A percentile compares a stretch with the other conserved stretches of the same genome.
Evolutionary conservation across 1,140 invertebrate species (phyloP).

Genomic region (Nephotettix cincticeps): DNA sequence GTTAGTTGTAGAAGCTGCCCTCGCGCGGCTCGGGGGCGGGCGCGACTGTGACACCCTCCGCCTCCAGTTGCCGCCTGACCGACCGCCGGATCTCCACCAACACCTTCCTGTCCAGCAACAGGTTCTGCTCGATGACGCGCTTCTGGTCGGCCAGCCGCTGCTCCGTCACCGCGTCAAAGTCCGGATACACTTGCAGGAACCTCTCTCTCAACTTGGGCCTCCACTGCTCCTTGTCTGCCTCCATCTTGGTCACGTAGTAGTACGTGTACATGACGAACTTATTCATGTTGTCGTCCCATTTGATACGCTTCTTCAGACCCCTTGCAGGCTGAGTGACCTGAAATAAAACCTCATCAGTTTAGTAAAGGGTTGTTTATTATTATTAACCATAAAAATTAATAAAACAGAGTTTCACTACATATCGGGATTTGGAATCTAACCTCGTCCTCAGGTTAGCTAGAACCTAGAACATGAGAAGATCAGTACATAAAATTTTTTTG

Average conservation of each 20-base stretch:
- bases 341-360: background rate
- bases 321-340: background rate
- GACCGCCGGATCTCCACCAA: background rate
- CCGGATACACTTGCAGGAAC: background rate
- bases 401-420: no score
- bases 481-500: no score
- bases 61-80: background rate
- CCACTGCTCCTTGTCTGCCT: background rate
- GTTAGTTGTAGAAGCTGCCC: background rate
- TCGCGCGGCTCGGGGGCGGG: background rate
- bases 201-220: background rate
- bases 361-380: no score
- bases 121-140: background rate
- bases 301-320: background rate
- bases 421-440: no score
- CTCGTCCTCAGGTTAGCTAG: no score
- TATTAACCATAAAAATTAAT: no score
- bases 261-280: background rate
- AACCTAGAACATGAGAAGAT: no score
- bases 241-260: background rate
- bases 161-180: background rate
- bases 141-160: background rate
- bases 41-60: background rate
- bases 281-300: background rate
- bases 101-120: background rate